Conservation (phyloP, 2,888 invertebrate genomes). For the Philonicus albiceps region DNA sequence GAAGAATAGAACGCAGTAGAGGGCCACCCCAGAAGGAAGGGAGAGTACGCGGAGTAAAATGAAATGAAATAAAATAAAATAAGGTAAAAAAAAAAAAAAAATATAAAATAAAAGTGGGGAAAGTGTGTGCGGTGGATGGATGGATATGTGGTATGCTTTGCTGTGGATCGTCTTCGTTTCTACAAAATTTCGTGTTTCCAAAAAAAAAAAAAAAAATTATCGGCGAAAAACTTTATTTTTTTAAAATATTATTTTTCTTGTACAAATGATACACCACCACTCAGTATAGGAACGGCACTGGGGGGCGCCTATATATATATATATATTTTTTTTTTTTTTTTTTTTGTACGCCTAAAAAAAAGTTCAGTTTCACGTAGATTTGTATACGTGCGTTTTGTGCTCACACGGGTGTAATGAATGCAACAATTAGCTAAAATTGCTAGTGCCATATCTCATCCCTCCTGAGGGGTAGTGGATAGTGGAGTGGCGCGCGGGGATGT, state of each 20-base stretch:
- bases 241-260: no score
- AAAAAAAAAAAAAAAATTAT: not conserved
- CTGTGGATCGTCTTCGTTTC: not conserved
- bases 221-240: not conserved
- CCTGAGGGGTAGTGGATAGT: not conserved
- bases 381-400: not conserved
- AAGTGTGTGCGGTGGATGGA: not conserved
- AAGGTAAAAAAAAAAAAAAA: no score
- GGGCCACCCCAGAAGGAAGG: not conserved
- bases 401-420: slow-evolving; percentile 15
- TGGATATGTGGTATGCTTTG: not conserved
- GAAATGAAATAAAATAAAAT: not conserved
- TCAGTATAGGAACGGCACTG: no score
- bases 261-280: no score
- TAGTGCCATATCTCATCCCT: not conserved
- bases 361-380: not conserved
- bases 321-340: not conserved
- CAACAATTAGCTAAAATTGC: slow-evolving; percentile 12
- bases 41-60: not conserved
- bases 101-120: not conserved
- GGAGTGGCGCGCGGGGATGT: not conserved
- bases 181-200: not conserved
- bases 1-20: not conserved
- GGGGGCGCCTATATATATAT: not conserved
- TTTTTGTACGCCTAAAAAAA: not conserved